These are phyloP conservation scores for Tribolium freemani DNA, from an alignment of 2,888 invertebrate genomes.

Conservation along the genomic window DNA sequence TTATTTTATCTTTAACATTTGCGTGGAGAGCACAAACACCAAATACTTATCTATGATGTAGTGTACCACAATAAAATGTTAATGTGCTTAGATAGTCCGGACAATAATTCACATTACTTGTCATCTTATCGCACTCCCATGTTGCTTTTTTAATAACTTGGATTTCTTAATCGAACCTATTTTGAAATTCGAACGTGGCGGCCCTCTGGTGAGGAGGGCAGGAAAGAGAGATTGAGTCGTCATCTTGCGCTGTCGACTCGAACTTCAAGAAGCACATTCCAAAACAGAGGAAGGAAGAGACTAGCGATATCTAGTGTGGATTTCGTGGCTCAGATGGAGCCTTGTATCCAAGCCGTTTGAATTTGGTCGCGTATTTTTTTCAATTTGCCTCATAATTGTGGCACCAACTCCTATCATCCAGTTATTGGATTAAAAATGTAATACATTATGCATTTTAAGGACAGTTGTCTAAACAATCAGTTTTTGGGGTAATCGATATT, in stretches of 20 bases:
- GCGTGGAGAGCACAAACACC: conserved; percentile 27
- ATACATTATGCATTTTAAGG: conserved; percentile 22
- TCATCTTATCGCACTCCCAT: not conserved
- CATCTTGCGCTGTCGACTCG: conserved; percentile 7
- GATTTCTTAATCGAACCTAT: not conserved
- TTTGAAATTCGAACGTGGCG: not conserved
- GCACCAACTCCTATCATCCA: no score
- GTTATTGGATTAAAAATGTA: conserved; percentile 1
- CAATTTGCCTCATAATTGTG: no score
- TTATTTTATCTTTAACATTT: conserved; percentile 23
- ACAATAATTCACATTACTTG: conserved; percentile 5
- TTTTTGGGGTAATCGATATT: not conserved
- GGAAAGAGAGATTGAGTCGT: not conserved
- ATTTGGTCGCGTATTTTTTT: no score
- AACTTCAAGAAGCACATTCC: conserved; percentile 3
- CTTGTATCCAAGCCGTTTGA: not conserved
- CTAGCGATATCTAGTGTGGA: not conserved
- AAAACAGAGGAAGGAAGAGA: conserved; percentile 3
- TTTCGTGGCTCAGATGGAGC: conserved; percentile 14
- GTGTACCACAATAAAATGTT: conserved; percentile 7
- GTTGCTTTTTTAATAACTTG: not conserved
- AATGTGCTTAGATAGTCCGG: not conserved
- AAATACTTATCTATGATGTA: conserved; percentile 12
- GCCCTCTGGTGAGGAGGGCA: conserved; percentile 5
- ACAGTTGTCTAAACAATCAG: conserved; percentile 11